Conservation (phyloP, 2,888 invertebrate species). For the Dasysyrphus tricinctus region DNA sequence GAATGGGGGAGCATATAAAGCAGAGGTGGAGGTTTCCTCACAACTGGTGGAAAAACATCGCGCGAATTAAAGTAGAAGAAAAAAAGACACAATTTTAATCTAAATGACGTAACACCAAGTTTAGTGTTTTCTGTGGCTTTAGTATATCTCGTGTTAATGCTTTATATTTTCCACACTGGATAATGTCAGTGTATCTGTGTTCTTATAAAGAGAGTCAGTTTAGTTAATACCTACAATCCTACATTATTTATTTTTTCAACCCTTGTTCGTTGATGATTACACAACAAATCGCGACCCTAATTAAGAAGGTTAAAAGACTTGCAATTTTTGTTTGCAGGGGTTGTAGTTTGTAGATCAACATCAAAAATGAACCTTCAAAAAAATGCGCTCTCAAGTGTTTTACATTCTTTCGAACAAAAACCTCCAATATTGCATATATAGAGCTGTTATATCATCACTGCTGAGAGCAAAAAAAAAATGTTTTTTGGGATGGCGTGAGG, state of each 20-base stretch:
- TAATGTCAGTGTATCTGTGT: conserved; percentile 27
- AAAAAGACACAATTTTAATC: conserved; percentile 43
- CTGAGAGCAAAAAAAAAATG: conserved; percentile 26
- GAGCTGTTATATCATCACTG: conserved; percentile 64
- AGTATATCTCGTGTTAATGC: conserved; percentile 31
- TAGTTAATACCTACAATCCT: background rate
- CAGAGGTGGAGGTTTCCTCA: background rate
- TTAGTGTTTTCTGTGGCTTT: conserved; percentile 46
- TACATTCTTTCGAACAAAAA: conserved; percentile 19
- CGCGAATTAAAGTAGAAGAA: background rate
- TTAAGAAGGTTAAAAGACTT: conserved; percentile 38
- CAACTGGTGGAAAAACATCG: conserved; percentile 14
- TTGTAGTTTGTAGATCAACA: background rate
- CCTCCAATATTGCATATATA: conserved; percentile 49
- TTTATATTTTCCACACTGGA: conserved; percentile 43
- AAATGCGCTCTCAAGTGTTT: conserved; percentile 2
- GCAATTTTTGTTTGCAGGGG: background rate
- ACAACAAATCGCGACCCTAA: conserved; percentile 57
- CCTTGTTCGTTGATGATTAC: conserved; percentile 61
- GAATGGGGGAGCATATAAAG: conserved; percentile 11
- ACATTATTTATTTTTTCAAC: conserved; percentile 30
- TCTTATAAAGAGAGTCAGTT: conserved; percentile 15
- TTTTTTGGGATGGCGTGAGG: conserved; percentile 62
- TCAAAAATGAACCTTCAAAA: conserved; percentile 26
- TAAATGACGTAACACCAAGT: conserved; percentile 68